phyloP scores from a whole-genome alignment of 1,140 invertebrate species.

The Anastrepha ludens region DNA sequence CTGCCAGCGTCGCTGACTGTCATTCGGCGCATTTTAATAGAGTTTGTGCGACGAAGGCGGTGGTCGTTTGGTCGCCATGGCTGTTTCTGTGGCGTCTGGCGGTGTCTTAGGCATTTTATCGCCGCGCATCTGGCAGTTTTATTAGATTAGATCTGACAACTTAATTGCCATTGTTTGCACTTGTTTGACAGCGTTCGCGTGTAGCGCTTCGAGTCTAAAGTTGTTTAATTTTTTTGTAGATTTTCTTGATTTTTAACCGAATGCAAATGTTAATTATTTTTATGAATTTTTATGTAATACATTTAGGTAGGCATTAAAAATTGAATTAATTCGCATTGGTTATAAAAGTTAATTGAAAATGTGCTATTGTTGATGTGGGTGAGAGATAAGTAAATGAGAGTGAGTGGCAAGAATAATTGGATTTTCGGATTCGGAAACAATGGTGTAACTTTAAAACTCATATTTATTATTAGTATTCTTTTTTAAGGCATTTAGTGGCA shows the following conservation, averaged over 20 bases:
- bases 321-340: slow-evolving; percentile 21
- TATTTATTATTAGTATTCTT: too few relatives aligned
- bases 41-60: background rate
- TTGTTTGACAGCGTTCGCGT: slow-evolving; percentile 50
- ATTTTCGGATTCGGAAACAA: background rate
- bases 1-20: background rate
- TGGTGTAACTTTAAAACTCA: background rate
- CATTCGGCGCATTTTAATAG: background rate
- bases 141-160: slow-evolving; percentile 48
- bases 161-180: slow-evolving; percentile 53
- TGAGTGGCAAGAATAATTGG: background rate
- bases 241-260: background rate
- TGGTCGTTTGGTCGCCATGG: background rate
- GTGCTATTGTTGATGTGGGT: background rate
- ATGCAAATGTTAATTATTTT: slow-evolving; percentile 42
- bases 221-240: background rate
- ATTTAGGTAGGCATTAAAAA: background rate
- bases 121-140: slow-evolving; percentile 20
- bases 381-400: slow-evolving; percentile 12
- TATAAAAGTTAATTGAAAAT: slow-evolving; percentile 52
- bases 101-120: background rate
- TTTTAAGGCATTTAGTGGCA: too few relatives aligned
- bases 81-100: background rate
- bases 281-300: slow-evolving; percentile 39
- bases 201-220: background rate